Base-by-base conservation (phyloP, 2,797 vertebrate species). In the Chrysocyon brachyurus region DNA sequence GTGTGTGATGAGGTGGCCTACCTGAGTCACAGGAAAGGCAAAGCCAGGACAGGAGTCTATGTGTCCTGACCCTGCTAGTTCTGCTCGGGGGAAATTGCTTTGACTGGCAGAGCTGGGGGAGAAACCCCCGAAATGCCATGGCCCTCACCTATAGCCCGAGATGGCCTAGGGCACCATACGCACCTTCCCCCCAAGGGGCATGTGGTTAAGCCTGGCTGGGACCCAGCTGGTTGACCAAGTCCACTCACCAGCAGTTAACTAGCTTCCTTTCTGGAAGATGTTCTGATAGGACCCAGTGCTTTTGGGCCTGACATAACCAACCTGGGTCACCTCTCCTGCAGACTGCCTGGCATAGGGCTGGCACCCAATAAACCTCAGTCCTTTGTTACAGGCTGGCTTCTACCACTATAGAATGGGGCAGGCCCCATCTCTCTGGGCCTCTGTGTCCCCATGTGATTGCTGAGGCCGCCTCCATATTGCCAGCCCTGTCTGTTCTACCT, bases 361-460 rank as follows among this genome's bases (percentile, higher is more conserved):
- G 28, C 22, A 26, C 24, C 61, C 49, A 1, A 1, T 21, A 3
- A n/a, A 26, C 19, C 9, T 2, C 4, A 3, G 24, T 2, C 5
- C 0, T 59, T 12, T n/a, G 26, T 22, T 56, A 49, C 12, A n/a
- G 40, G 54, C 52, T 4, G 7, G 22, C 70, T n/a, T 17, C 46
- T 6, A 3, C 19, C 0, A 0, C 17, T 3, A 1, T 7, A 2
- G 73, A 19, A 10, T 0, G 17, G 2, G 59, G 68, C 5, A 0
- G 12, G 2, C 6, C 26, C 26, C 46, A 1, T n/a, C 21, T 57
- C 52, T 49, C 64, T 21, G 59, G 57, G 21, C 84, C 57, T 81
- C 77, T 2, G 26, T 66, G 16, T 79, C 57, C 64, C 56, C 14
- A n/a, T 1, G 31, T 2, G 2, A 12, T 28, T 3, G 7, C 52